A percentile compares a stretch with the other conserved stretches of the same genome.
phyloP scores from a whole-genome alignment of 2,888 invertebrate genomes.

The Drosophila meridiana region DNA sequence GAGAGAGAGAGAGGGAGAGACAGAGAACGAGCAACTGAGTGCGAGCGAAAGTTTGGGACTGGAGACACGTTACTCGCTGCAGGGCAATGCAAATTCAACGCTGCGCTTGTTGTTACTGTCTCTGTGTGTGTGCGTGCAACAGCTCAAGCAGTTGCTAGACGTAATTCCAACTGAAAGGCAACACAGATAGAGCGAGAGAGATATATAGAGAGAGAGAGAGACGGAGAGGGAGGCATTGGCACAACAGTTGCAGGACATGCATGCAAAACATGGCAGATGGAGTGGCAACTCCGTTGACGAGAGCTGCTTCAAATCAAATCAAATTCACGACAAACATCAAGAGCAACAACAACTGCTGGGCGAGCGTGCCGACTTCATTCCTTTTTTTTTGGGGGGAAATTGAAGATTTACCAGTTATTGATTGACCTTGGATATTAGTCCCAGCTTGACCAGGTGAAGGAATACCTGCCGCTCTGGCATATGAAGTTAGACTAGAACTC shows the following conservation, averaged over 20 bases:
- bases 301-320: constrained; percentile 70
- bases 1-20: not conserved
- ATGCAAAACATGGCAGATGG: constrained; percentile 33
- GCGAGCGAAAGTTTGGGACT: constrained; percentile 1
- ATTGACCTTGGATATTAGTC: not conserved
- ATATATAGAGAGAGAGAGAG: not conserved
- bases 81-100: constrained; percentile 69
- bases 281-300: constrained; percentile 48
- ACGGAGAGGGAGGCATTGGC: not conserved
- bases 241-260: constrained; percentile 36
- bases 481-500: not conserved
- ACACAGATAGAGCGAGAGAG: not conserved
- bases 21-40: not conserved
- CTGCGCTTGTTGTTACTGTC: constrained; percentile 21
- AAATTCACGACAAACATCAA: constrained; percentile 62
- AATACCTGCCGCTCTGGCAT: not conserved
- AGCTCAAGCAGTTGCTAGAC: constrained; percentile 58
- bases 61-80: constrained; percentile 42
- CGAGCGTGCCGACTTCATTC: not conserved
- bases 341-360: constrained; percentile 12
- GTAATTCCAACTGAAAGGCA: constrained; percentile 56
- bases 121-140: constrained; percentile 15
- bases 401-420: constrained; percentile 2
- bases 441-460: not conserved
- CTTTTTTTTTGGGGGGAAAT: not conserved